Conservation (phyloP, 2,888 invertebrate species). For the Orchestes rusci region DNA sequence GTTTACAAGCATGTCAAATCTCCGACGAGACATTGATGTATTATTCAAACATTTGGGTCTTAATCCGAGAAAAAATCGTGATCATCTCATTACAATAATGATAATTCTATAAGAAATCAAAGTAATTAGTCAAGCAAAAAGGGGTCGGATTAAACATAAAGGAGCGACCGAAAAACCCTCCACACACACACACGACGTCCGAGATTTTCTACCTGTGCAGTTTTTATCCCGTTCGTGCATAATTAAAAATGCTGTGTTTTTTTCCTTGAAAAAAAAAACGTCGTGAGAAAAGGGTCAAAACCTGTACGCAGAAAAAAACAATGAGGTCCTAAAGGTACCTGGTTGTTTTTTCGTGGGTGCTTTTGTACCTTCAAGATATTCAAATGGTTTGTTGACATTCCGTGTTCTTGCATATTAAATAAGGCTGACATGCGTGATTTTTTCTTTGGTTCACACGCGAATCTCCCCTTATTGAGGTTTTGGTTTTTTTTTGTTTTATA, state of each 20-base stretch:
- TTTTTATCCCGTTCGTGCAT: conserved; percentile 31
- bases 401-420: conserved; percentile 46
- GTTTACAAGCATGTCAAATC: too few relatives aligned
- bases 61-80: too few relatives aligned
- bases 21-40: too few relatives aligned
- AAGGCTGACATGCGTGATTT: conserved; percentile 38
- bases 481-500: too few relatives aligned
- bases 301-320: conserved; percentile 37
- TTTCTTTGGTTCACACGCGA: conserved; percentile 43
- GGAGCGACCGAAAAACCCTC: conserved; percentile 5
- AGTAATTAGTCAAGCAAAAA: conserved; percentile 14
- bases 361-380: conserved; percentile 33
- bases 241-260: conserved; percentile 38
- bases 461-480: conserved; percentile 19
- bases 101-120: conserved; percentile 12
- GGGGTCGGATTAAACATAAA: conserved; percentile 12
- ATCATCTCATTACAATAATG: too few relatives aligned
- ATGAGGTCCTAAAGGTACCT: conserved; percentile 37
- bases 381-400: conserved; percentile 42
- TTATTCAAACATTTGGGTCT: too few relatives aligned
- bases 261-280: conserved; percentile 26
- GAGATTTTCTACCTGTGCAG: conserved; percentile 31
- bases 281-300: conserved; percentile 39
- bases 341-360: conserved; percentile 43
- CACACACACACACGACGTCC: too few relatives aligned